phyloP scores from a whole-genome alignment of 2,888 invertebrate species.

The Argynnis bischoffii region DNA sequence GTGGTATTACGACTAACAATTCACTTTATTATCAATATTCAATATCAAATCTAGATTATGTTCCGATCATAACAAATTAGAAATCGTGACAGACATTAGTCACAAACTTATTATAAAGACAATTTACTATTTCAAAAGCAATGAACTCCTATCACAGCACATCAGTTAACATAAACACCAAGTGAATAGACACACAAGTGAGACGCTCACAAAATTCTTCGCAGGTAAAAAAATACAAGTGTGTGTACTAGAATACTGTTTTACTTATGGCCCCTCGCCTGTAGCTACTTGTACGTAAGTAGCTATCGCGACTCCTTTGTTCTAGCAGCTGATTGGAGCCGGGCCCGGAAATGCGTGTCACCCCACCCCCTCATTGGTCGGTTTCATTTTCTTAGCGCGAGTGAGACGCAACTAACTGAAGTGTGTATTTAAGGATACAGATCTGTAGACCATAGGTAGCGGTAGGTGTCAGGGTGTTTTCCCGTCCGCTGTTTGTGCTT shows the following conservation, averaged over 20 bases:
- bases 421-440: slow-evolving; percentile 77
- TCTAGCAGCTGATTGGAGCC: slow-evolving; percentile 84
- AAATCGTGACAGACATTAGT: no score
- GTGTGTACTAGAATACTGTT: slow-evolving; percentile 58
- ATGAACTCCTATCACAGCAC: slow-evolving; percentile 67
- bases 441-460: slow-evolving; percentile 73
- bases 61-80: no score
- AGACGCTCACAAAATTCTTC: slow-evolving; percentile 67
- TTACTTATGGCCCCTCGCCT: slow-evolving; percentile 67
- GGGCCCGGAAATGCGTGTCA: slow-evolving; percentile 82
- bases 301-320: slow-evolving; percentile 81
- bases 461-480: slow-evolving; percentile 63
- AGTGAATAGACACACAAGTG: slow-evolving; percentile 69
- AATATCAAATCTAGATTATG: no score
- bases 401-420: slow-evolving; percentile 76
- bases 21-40: no score
- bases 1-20: no score
- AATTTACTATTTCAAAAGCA: slow-evolving; percentile 57
- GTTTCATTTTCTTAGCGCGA: slow-evolving; percentile 82
- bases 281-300: slow-evolving; percentile 79
- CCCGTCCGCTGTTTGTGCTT: slow-evolving; percentile 66
- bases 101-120: not conserved
- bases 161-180: slow-evolving; percentile 65
- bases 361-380: slow-evolving; percentile 83
- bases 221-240: slow-evolving; percentile 67